Evolutionary conservation across 2,888 invertebrate genomes (phyloP), one percentile per base, ranked within the genome.

Genomic region (Epistrophella euchroma): DNA sequence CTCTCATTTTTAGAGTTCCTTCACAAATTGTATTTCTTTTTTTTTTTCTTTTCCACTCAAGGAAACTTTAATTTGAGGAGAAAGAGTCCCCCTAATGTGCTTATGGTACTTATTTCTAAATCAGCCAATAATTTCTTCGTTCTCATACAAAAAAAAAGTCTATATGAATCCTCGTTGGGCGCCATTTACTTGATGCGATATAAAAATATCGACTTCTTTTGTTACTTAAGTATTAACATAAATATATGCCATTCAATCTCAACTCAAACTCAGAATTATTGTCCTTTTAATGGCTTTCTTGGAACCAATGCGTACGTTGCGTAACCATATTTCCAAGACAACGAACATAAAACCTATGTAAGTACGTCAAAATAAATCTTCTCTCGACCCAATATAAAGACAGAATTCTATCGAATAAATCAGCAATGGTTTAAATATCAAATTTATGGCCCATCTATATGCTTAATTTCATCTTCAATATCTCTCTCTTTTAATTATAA

Each of bases 371-470:
- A 52, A 28, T 28, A 28, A 52, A 52, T 52, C 25, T 52, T 28
- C 25, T 9, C 52, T 25, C 52, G 11, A 15, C 2, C 7, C 35
- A 58, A 37, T 58, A 22, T 37, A 7, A 15, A 32, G 19, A 60
- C 4, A 37, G 19, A 70, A 15, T 62, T 47, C 71, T 28, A 2
- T 37, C 15, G 15, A 55, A 60, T 55, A 62, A 52, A 37, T 64
- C 17, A 40, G n/a, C 35, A 43, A 6, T 73, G 37, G 52, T 64
- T 55, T 60, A 62, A n/a, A n/a, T 74, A 70, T 45, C 40, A 70
- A 73, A 77, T 77, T 73, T 64, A 52, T 74, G 56, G 25, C 3
- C 73, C 78, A 62, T 74, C 50, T 72, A 72, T 72, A 72, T 76
- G 13, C 66, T 22, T 64, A 45, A 66, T 66, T 75, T 55, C 22